phyloP scores from a whole-genome alignment of 2,113 vertebrate genomes.

The Leptosomus discolor region DNA sequence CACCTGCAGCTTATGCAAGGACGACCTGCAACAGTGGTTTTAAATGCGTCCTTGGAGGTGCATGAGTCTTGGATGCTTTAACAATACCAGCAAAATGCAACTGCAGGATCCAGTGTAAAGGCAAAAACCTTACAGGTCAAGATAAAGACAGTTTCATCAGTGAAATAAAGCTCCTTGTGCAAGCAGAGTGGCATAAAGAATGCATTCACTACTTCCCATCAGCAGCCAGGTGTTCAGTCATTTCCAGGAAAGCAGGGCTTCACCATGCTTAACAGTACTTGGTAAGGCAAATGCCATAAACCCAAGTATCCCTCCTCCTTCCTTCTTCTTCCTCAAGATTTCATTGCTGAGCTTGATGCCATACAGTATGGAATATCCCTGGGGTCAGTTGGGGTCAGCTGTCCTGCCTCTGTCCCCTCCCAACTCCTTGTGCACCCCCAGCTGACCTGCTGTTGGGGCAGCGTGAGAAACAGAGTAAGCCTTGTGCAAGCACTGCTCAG shows the following conservation, averaged over 20 bases:
- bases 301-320: not conserved
- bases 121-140: not conserved
- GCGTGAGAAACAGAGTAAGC: not conserved
- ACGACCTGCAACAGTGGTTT: not conserved
- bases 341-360: not conserved
- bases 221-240: not conserved
- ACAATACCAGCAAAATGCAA: not conserved
- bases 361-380: not conserved
- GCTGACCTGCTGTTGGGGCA: not conserved
- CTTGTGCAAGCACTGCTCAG: not conserved
- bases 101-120: not conserved
- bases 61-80: not conserved
- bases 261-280: rapidly evolving
- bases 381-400: not conserved
- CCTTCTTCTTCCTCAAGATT: not conserved
- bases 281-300: not conserved
- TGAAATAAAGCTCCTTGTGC: not conserved
- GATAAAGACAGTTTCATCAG: not conserved
- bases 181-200: not conserved
- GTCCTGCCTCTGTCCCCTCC: not conserved
- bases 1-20: not conserved
- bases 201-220: not conserved
- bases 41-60: not conserved
- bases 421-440: not conserved
- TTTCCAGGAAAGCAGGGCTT: not conserved